phyloP scores from a whole-genome alignment of 2,113 vertebrate species.

The Cacatua alba region DNA sequence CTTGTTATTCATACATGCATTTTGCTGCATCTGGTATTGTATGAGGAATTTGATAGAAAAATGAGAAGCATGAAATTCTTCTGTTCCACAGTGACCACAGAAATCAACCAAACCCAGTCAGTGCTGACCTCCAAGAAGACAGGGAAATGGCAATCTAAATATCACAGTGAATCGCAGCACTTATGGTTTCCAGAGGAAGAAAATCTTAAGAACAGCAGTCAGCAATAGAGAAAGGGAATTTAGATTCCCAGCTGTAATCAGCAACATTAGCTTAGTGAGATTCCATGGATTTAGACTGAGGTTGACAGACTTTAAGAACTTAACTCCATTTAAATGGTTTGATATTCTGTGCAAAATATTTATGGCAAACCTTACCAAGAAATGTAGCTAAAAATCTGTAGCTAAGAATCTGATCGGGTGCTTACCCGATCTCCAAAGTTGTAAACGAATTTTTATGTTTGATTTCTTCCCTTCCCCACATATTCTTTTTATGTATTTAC shows the following conservation, averaged over 20 bases:
- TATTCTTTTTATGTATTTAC: background rate
- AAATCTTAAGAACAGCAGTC: background rate
- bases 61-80: background rate
- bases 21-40: background rate
- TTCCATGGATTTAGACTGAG: background rate
- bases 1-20: background rate
- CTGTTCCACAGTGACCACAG: background rate
- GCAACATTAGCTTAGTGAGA: background rate
- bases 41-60: background rate
- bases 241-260: background rate
- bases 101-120: background rate
- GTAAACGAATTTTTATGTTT: background rate
- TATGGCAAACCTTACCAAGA: background rate
- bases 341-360: background rate
- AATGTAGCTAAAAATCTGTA: background rate
- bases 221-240: background rate
- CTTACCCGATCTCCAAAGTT: background rate
- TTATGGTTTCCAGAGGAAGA: background rate
- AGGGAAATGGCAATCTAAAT: background rate
- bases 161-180: background rate
- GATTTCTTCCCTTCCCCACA: background rate
- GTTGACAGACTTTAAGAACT: background rate
- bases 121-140: background rate
- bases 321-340: background rate
- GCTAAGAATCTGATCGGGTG: background rate